A percentile compares a stretch with the other conserved stretches of the same genome.
phyloP scores from a whole-genome alignment of 2,888 invertebrate species.

The Acrocyrtus sp. region DNA sequence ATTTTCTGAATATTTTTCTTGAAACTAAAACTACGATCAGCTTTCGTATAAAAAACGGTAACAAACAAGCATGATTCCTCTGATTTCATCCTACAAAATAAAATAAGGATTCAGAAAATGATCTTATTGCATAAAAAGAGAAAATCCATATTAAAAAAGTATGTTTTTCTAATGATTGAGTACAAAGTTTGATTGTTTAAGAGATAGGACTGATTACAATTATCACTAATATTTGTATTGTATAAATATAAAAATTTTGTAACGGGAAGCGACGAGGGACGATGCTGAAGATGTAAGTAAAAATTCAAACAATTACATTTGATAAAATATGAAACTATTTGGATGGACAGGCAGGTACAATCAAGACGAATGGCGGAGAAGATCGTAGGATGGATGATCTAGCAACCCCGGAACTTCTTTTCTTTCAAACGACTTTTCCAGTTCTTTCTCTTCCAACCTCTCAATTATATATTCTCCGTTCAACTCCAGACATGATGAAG shows the following conservation, averaged over 20 bases:
- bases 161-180: constrained; percentile 38
- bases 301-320: constrained; percentile 2
- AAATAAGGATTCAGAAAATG: constrained; percentile 59
- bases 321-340: constrained; percentile 6
- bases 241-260: constrained; percentile 13
- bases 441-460: constrained; percentile 3
- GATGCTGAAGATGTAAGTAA: constrained; percentile 10
- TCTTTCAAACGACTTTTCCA: constrained; percentile 24
- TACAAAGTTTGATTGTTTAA: constrained; percentile 16
- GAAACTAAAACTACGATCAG: background rate
- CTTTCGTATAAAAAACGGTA: constrained; percentile 2
- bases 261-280: constrained; percentile 16
- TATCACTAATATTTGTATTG: background rate
- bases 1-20: constrained; percentile 56
- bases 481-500: constrained; percentile 29
- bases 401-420: constrained; percentile 11
- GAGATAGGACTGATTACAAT: constrained; percentile 3
- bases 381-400: constrained; percentile 1
- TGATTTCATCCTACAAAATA: background rate
- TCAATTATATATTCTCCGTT: constrained; percentile 12
- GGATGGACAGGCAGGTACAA: too few relatives aligned
- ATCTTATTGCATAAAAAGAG: constrained; percentile 61
- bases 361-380: background rate
- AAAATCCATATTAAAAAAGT: constrained; percentile 60
- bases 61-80: constrained; percentile 14